These are phyloP conservation scores for Rhadinocentrus ornatus DNA, from an alignment of 2,797 vertebrate species.

Conservation along the genomic window DNA sequence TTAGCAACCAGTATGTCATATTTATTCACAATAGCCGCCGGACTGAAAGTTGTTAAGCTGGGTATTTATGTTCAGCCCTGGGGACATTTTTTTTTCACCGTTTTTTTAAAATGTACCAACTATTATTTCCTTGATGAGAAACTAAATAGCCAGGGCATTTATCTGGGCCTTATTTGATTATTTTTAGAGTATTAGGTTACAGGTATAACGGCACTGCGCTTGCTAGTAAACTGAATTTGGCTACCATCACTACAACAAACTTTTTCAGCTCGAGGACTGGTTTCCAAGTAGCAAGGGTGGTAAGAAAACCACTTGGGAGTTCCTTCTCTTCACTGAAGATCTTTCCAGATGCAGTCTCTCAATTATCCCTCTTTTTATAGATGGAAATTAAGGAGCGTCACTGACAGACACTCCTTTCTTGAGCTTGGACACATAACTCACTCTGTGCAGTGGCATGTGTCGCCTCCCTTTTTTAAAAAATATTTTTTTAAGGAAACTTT, in stretches of 20 bases:
- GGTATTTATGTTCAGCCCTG: not conserved
- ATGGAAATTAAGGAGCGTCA: slow-evolving; percentile 49
- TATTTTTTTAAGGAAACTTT: slow-evolving; percentile 61
- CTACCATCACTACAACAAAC: slow-evolving; percentile 61
- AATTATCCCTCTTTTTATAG: slow-evolving; percentile 68
- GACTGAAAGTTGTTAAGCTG: not conserved
- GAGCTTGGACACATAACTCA: slow-evolving; percentile 49
- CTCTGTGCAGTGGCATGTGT: slow-evolving; percentile 47
- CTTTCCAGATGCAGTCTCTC: slow-evolving; percentile 69
- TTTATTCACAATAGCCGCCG: not conserved
- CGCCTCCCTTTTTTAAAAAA: slow-evolving; percentile 13
- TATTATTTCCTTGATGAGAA: no score
- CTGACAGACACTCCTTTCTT: slow-evolving; percentile 39
- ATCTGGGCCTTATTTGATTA: not conserved
- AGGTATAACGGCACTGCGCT: slow-evolving; percentile 7
- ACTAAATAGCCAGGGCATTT: not conserved
- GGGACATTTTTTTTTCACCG: rapidly evolving
- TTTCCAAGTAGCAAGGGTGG: slow-evolving; percentile 59
- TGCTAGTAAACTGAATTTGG: slow-evolving; percentile 58
- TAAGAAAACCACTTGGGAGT: slow-evolving; percentile 17
- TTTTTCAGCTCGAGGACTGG: slow-evolving; percentile 63
- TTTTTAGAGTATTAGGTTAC: slow-evolving; percentile 12
- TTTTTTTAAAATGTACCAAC: not conserved
- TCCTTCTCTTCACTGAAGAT: slow-evolving; percentile 63
- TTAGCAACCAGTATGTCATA: not conserved